Conservation (phyloP, 1,140 invertebrate genomes). For the Euwallacea similis region DNA sequence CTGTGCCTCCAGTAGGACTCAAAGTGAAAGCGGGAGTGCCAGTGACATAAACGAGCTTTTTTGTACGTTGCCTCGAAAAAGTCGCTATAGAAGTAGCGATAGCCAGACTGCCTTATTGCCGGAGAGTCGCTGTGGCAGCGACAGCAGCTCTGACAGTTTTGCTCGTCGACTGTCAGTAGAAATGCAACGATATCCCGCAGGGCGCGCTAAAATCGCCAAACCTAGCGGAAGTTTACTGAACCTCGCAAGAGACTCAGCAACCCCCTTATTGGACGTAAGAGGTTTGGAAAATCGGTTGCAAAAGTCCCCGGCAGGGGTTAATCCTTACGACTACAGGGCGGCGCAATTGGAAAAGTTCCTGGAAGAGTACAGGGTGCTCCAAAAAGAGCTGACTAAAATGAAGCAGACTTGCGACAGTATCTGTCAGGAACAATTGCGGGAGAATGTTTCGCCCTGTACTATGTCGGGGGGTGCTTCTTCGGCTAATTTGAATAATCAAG, state of each 20-base stretch:
- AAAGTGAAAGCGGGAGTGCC: slow-evolving; percentile 48
- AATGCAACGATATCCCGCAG: slow-evolving; percentile 44
- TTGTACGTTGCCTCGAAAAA: slow-evolving; percentile 64
- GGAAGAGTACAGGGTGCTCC: slow-evolving; percentile 73
- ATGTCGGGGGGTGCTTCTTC: slow-evolving; percentile 48
- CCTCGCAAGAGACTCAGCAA: slow-evolving; percentile 52
- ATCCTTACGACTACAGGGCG: slow-evolving; percentile 71
- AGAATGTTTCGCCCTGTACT: slow-evolving; percentile 13
- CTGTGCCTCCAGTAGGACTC: slow-evolving; percentile 42
- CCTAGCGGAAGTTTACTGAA: slow-evolving; percentile 63
- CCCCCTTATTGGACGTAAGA: slow-evolving; percentile 59
- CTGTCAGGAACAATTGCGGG: slow-evolving; percentile 52
- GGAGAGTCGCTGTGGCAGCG: slow-evolving; percentile 57
- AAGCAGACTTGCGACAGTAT: slow-evolving; percentile 73
- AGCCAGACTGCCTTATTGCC: slow-evolving; percentile 69
- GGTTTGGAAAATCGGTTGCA: slow-evolving; percentile 52
- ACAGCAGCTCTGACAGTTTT: slow-evolving; percentile 48
- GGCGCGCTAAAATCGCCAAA: slow-evolving; percentile 47
- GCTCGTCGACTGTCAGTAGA: slow-evolving; percentile 41
- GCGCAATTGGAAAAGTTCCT: slow-evolving; percentile 75
- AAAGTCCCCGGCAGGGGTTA: slow-evolving; percentile 52
- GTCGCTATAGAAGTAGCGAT: slow-evolving; percentile 61
- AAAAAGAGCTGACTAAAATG: slow-evolving; percentile 75
- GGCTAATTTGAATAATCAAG: slow-evolving; percentile 34
- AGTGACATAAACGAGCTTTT: slow-evolving; percentile 56